Evolutionary conservation across 2,888 invertebrate genomes (phyloP).

Genomic region (Eurytoma californica): DNA sequence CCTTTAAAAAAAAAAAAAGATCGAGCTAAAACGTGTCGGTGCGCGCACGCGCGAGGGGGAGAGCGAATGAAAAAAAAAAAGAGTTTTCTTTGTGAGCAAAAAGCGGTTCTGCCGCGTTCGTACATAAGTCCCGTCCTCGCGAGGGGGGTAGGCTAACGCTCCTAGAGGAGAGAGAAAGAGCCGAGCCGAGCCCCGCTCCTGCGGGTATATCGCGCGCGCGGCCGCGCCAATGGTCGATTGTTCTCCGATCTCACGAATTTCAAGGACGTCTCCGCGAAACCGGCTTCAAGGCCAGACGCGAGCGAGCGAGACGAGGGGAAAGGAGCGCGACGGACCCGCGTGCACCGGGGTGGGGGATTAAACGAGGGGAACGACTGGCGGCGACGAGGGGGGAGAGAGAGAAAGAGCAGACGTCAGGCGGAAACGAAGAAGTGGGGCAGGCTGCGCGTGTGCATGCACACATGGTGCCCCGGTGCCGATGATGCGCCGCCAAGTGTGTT

Average conservation of each 20-base stretch:
- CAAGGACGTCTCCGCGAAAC: constrained; percentile 72
- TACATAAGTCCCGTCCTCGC: neutral
- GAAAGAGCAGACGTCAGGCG: constrained; percentile 45
- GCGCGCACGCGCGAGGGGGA: constrained; percentile 14
- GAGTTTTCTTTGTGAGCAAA: constrained; percentile 42
- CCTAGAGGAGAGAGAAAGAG: constrained; percentile 11
- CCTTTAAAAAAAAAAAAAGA: constrained; percentile 38
- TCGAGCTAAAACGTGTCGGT: neutral
- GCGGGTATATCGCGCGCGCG: constrained; percentile 8
- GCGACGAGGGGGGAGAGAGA: neutral
- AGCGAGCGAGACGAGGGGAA: constrained; percentile 20
- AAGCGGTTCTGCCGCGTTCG: no score
- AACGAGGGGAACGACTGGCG: constrained; percentile 40
- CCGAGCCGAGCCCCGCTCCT: neutral
- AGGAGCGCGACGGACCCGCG: constrained; percentile 8
- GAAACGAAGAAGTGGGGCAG: constrained; percentile 42
- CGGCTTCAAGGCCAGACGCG: constrained; percentile 64
- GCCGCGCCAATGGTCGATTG: constrained; percentile 61
- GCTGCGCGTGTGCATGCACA: constrained; percentile 25
- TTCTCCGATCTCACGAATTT: constrained; percentile 66
- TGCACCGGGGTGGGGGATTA: neutral
- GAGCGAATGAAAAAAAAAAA: constrained; percentile 36
- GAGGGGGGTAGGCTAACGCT: constrained; percentile 30
- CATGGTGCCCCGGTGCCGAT: constrained; percentile 22
- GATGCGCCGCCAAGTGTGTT: no score